Conservation (phyloP, 2,113 vertebrate genomes). For the Philantomba maxwellii region DNA sequence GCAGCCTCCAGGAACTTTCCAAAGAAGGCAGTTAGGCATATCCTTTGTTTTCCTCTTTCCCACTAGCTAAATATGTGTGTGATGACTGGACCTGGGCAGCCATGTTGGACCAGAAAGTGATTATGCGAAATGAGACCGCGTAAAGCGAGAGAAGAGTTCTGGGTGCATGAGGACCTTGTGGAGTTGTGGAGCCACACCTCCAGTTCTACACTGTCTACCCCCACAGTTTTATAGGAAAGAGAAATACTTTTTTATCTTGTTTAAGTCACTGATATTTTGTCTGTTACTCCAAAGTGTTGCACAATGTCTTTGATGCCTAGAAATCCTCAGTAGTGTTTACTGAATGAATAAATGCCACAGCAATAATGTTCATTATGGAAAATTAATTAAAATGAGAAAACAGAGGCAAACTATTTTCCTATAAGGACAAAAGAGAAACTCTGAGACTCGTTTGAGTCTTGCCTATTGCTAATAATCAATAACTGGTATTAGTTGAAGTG, state of each 20-base stretch:
- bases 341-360: background rate
- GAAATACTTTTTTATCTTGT: background rate
- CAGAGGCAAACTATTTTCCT: background rate
- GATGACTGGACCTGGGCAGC: background rate
- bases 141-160: background rate
- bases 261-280: background rate
- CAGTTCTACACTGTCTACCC: background rate
- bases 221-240: background rate
- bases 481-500: too few species aligned
- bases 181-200: background rate
- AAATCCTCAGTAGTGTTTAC: background rate
- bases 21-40: background rate
- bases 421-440: background rate
- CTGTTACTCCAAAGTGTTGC: background rate
- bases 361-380: background rate
- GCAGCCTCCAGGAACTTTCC: background rate
- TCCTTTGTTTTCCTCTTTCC: background rate
- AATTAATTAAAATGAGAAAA: background rate
- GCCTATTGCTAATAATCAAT: background rate
- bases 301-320: background rate
- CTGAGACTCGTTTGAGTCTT: background rate
- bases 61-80: background rate
- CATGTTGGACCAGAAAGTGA: background rate
- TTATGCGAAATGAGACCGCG: fast-evolving
- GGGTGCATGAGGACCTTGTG: background rate